These are phyloP conservation scores for Tyria jacobaeae DNA, from an alignment of 2,888 invertebrate species.

Conservation along the genomic window DNA sequence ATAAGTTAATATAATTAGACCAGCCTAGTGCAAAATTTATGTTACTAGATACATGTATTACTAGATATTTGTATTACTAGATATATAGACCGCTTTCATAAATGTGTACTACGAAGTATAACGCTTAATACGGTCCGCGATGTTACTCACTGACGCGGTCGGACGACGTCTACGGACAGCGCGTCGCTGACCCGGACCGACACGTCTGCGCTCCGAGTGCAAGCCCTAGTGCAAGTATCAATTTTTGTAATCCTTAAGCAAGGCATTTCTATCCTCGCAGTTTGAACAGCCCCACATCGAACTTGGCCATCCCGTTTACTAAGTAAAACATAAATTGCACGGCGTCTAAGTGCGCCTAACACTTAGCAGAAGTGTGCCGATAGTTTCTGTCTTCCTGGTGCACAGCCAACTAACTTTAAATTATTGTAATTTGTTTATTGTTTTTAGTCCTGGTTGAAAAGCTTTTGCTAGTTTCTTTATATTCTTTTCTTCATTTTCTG, in stretches of 20 bases:
- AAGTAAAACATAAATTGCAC: conserved; percentile 54
- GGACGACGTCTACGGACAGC: too few species aligned
- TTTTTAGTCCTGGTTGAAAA: conserved; percentile 19
- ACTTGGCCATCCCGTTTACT: conserved; percentile 48
- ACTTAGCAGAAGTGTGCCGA: conserved; percentile 49
- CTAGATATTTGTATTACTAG: too few species aligned
- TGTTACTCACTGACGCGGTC: too few species aligned
- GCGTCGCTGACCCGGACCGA: too few species aligned
- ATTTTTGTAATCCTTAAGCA: not conserved
- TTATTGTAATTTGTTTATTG: conserved; percentile 43
- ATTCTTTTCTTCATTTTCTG: not conserved
- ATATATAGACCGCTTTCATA: too few species aligned
- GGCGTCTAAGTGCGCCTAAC: conserved; percentile 50
- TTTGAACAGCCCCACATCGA: conserved; percentile 25
- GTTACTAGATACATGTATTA: too few species aligned
- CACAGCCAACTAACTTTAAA: conserved; percentile 42
- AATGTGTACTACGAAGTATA: too few species aligned
- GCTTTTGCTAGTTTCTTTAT: conserved; percentile 1
- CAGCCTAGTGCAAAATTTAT: too few species aligned
- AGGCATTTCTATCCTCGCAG: not conserved
- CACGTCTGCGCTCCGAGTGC: too few species aligned
- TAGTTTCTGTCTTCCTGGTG: conserved; percentile 51
- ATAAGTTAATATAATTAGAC: too few species aligned
- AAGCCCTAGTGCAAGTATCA: too few species aligned
- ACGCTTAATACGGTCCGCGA: too few species aligned